A percentile compares a stretch with the other conserved stretches of the same genome.
These are phyloP conservation scores for Leptarthrus brevirostris DNA, from an alignment of 2,888 invertebrate genomes.

Conservation along the genomic window DNA sequence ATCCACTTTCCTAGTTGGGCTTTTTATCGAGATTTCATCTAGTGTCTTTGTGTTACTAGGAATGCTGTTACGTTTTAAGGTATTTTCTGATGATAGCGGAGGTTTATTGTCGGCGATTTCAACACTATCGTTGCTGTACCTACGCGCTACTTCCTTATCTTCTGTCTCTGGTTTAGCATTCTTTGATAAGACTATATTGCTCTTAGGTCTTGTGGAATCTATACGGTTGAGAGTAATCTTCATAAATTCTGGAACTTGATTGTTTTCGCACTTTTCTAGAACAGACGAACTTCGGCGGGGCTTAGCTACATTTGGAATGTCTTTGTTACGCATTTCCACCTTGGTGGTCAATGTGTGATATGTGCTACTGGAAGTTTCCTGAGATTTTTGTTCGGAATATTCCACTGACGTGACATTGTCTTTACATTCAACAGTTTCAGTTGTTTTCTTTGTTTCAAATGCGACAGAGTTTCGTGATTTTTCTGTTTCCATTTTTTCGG, in stretches of 20 bases:
- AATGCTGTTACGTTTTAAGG: background rate
- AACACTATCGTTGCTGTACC: slow-evolving; percentile 67
- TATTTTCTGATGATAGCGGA: slow-evolving; percentile 53
- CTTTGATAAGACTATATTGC: slow-evolving; percentile 75
- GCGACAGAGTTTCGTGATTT: background rate
- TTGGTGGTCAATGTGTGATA: background rate
- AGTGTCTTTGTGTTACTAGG: background rate
- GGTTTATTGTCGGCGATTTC: slow-evolving; percentile 64
- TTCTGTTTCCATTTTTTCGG: slow-evolving; percentile 15
- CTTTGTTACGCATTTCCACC: slow-evolving; percentile 33
- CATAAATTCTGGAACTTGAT: slow-evolving; percentile 74
- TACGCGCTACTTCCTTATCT: slow-evolving; percentile 62
- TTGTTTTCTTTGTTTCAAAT: background rate
- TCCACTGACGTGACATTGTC: background rate
- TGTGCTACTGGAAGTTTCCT: background rate
- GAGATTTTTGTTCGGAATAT: background rate
- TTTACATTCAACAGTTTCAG: background rate
- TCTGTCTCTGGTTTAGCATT: slow-evolving; percentile 63
- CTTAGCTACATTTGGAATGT: slow-evolving; percentile 57
- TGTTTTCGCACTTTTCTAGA: slow-evolving; percentile 31
- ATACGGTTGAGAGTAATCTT: slow-evolving; percentile 79
- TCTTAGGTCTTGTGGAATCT: slow-evolving; percentile 71
- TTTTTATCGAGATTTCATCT: slow-evolving; percentile 47
- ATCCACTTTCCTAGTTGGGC: slow-evolving; percentile 57
- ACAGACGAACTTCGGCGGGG: slow-evolving; percentile 47